Evolutionary conservation across 2,113 vertebrate genomes (phyloP), one percentile per base, ranked within the genome.

Genomic region (Microcebus griseorufus): DNA sequence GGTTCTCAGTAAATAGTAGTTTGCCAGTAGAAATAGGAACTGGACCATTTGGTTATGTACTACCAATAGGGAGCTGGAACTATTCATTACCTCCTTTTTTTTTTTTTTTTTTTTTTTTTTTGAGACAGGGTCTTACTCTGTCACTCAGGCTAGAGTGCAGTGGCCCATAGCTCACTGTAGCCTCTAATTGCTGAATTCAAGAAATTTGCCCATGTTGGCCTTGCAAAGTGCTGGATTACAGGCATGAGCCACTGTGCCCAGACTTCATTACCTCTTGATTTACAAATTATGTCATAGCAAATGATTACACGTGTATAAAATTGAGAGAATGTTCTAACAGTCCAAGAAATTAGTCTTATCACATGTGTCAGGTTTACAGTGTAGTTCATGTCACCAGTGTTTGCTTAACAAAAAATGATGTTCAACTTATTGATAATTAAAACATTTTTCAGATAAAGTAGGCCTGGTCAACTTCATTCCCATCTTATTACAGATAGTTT

Each of bases 261-360:
- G 62, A 11, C 23, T 60, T 62, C 48, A 69, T 60, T 45, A 78
- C 27, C 23, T 94, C 67, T 94, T 88, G 6, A 34, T 67, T 37
- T 11, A 88, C 60, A 82, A 72, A 78, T 75, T 72, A 82, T 93
- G 85, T 91, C 72, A 73, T 53, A 79, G 83, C 34, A 89, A 95
- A 87, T 55, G 34, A 85, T 78, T 85, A 88, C 4, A 73, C 53
- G 60, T 42, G 6, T 84, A 22, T 82, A 82, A 78, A 39, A 62
- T 37, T 80, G 45, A 81, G 45, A 91, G 22, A 37, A 80, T 55
- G 12, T 45, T 88, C 25, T 89, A 80, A 32, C 13, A 73, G 45
- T 23, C 13, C 1, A 62, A 84, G 62, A 90, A 84, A 88, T 65
- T 39, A 29, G n/a, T 90, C 37, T 84, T 78, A 80, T 51, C 72